Evolutionary conservation across 2,797 vertebrate genomes (phyloP), one percentile per base, ranked within the genome.

Genomic region (Coregonus suidteri): DNA sequence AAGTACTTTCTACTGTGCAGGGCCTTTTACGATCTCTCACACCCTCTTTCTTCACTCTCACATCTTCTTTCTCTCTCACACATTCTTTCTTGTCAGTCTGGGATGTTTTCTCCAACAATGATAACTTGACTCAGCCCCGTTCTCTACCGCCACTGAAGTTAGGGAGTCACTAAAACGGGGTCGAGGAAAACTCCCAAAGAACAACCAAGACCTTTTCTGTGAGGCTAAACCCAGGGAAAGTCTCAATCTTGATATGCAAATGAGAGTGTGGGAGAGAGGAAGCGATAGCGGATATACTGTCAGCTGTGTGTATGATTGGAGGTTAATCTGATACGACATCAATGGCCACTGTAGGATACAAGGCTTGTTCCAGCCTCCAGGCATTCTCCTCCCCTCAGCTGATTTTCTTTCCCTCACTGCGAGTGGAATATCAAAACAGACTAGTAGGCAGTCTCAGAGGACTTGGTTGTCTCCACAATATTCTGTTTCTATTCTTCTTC

Each of bases 321-420:
- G 82, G 85, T 77, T 80, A 83, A 88, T 82, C 6, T 76, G 85
- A 85, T 74, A 77, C 75, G 86, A 88, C 84, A 59, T 77, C 54
- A 1, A 68, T 7, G 34, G 37, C 35, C 3, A 56, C 66, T 52
- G 59, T 67, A 15, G 25, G 72, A 65, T 72, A 25, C 67, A 77
- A 31, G 0, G 1, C 67, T 34, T 82, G 15, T 25, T 25, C 20
- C 59, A 64, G 16, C 75, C 87, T 84, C 4, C 73, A 75, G 85
- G 82, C 84, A 1, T 70, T 3, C 53, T 35, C 20, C 37, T 53
- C 68, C 15, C 41, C 25, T 66, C 52, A 76, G 75, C 75, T 25
- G 25, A 82, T 16, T 56, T 1, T 5, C 18, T 25, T 3, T 35
- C 9, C 59, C 31, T 62, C 54, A 30, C 14, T 1, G 18, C 4